Percentiles rank a stretch among this genome's conserved stretches.
phyloP scores from a whole-genome alignment of 2,888 invertebrate genomes.

The Dasysyrphus tricinctus region DNA sequence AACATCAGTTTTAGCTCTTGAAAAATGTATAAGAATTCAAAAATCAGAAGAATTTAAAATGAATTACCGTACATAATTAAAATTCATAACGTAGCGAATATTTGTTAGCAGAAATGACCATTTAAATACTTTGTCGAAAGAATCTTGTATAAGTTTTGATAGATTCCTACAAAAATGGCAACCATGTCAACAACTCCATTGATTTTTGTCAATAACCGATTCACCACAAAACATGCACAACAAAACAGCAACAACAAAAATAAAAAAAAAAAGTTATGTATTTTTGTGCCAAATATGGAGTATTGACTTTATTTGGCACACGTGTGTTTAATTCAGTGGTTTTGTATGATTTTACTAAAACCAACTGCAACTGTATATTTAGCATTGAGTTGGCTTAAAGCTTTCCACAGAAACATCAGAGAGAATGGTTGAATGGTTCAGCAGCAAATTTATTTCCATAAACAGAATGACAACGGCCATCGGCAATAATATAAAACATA shows the following conservation, averaged over 20 bases:
- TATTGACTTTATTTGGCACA: constrained; percentile 68
- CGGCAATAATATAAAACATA: constrained; percentile 20
- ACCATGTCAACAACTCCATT: background rate
- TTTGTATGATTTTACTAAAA: constrained; percentile 1
- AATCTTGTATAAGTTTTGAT: too few relatives aligned
- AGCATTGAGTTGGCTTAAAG: constrained; percentile 15
- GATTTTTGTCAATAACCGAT: constrained; percentile 1
- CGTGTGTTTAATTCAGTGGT: constrained; percentile 30
- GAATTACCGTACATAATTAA: too few relatives aligned
- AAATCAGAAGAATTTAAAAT: too few relatives aligned
- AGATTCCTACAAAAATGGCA: background rate
- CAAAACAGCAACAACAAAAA: background rate
- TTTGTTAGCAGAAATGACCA: too few relatives aligned
- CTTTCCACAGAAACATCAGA: background rate
- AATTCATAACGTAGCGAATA: too few relatives aligned
- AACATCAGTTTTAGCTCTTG: too few relatives aligned
- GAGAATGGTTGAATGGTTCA: background rate
- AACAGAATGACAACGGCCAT: constrained; percentile 46
- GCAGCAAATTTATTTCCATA: constrained; percentile 40
- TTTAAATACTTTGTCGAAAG: too few relatives aligned
- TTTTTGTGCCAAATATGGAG: constrained; percentile 48
- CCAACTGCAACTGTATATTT: constrained; percentile 38
- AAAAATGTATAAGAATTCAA: too few relatives aligned
- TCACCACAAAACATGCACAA: background rate
- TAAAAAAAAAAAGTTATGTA: background rate